Conservation (phyloP, 23 tunicate species). For the Ciona savignyi region DNA sequence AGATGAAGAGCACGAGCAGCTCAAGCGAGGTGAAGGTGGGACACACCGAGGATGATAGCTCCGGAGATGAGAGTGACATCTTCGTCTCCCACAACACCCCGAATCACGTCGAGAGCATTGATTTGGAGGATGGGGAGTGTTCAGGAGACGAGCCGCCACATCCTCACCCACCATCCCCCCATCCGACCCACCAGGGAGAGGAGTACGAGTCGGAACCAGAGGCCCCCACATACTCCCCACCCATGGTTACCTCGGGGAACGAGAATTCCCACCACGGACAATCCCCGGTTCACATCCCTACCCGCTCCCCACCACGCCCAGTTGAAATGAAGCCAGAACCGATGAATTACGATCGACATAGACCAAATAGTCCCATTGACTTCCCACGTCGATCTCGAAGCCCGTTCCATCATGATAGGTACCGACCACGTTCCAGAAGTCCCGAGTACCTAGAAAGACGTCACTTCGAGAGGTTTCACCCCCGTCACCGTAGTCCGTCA, state of each 20-base stretch:
- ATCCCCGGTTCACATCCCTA: conserved; percentile 11
- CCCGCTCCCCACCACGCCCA: conserved; percentile 6
- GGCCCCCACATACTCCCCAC: neutral
- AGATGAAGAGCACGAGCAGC: neutral
- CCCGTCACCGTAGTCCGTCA: conserved; percentile 18
- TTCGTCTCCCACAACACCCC: neutral
- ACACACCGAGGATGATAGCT: neutral
- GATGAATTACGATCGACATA: conserved; percentile 4
- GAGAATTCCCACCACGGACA: neutral
- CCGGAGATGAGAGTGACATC: neutral
- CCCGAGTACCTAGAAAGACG: conserved; percentile 4
- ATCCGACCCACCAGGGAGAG: neutral
- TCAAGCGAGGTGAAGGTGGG: neutral
- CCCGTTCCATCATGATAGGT: neutral
- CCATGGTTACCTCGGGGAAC: neutral
- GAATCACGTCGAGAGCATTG: neutral
- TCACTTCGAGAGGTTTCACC: neutral
- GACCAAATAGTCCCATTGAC: conserved; percentile 27
- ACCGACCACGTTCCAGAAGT: conserved; percentile 7
- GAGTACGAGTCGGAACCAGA: neutral
- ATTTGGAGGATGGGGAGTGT: conserved; percentile 64
- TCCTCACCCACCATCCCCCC: neutral
- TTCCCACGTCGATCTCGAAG: conserved; percentile 1
- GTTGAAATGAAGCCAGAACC: too few species aligned
- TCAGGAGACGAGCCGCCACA: conserved; percentile 21